A percentile compares a stretch with the other conserved stretches of the same genome.
Conservation (phyloP, 2,888 invertebrate genomes). For the Digitonthophagus gazella region DNA sequence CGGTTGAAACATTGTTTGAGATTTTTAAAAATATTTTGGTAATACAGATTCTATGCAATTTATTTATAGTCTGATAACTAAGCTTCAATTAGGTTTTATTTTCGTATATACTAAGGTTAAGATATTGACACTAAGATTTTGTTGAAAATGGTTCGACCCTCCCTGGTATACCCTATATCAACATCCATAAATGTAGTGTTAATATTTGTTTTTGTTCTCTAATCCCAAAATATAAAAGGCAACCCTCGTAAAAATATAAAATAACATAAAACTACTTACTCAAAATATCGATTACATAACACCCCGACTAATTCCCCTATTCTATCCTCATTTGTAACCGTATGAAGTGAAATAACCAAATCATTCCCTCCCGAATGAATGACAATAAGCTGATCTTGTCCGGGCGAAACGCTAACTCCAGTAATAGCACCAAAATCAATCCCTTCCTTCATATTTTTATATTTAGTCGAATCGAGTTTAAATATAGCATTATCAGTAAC, state of each 20-base stretch:
- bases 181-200: not conserved
- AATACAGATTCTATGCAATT: too few species aligned
- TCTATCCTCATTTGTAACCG: slow-evolving; percentile 62
- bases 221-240: too few species aligned
- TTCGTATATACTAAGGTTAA: too few species aligned
- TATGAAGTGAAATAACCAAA: slow-evolving; percentile 74
- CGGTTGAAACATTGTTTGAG: too few species aligned
- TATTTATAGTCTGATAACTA: too few species aligned
- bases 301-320: slow-evolving; percentile 87
- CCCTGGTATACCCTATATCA: too few species aligned
- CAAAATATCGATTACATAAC: slow-evolving; percentile 70
- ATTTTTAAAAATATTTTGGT: too few species aligned
- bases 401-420: slow-evolving; percentile 81
- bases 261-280: slow-evolving; percentile 59
- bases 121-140: too few species aligned
- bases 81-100: too few species aligned
- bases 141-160: too few species aligned
- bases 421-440: slow-evolving; percentile 58
- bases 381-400: slow-evolving; percentile 82
- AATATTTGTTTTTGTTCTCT: too few species aligned
- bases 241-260: not conserved
- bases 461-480: slow-evolving; percentile 84
- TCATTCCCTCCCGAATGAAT: slow-evolving; percentile 88
- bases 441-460: slow-evolving; percentile 83
- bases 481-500: slow-evolving; percentile 82